Evolutionary conservation across 2,113 vertebrate genomes (phyloP).

Genomic region (Caracal caracal): DNA sequence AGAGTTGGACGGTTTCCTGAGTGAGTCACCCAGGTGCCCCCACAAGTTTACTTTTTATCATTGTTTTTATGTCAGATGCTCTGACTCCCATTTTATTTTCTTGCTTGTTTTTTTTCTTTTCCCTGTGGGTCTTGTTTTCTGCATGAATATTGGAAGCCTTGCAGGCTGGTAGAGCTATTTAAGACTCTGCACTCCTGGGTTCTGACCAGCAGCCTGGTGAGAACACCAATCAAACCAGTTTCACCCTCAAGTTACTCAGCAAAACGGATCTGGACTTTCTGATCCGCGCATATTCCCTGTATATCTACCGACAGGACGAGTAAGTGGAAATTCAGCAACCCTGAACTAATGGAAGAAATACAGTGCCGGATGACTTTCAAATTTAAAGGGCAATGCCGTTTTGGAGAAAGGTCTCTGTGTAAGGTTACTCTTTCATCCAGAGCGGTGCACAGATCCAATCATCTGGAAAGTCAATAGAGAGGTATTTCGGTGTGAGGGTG

Average conservation of each 20-base stretch:
- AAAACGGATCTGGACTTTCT: neutral
- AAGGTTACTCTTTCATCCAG: constrained; percentile 5
- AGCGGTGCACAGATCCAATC: neutral
- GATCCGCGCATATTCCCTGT: neutral
- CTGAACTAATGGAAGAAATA: constrained; percentile 59
- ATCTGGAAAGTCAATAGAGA: neutral
- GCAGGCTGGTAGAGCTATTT: neutral
- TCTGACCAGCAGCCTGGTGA: neutral
- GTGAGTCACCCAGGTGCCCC: too few species aligned
- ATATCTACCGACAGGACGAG: neutral
- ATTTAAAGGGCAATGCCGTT: constrained; percentile 69
- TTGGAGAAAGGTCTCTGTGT: constrained; percentile 58
- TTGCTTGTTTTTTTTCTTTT: accelerated
- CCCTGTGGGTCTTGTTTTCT: accelerated
- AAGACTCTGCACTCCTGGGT: neutral
- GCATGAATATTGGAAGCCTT: neutral
- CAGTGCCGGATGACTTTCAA: constrained; percentile 39
- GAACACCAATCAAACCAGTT: neutral
- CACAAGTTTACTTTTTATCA: neutral
- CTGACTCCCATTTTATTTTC: neutral
- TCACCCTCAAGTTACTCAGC: neutral
- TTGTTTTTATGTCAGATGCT: neutral
- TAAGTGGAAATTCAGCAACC: constrained; percentile 33
- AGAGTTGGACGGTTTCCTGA: too few species aligned
- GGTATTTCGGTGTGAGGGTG: neutral